Evolutionary conservation across 37 sponge, comb jelly and placozoan genomes (phyloP), one percentile per base, ranked within the genome.

Genomic region (Geodia barretti): DNA sequence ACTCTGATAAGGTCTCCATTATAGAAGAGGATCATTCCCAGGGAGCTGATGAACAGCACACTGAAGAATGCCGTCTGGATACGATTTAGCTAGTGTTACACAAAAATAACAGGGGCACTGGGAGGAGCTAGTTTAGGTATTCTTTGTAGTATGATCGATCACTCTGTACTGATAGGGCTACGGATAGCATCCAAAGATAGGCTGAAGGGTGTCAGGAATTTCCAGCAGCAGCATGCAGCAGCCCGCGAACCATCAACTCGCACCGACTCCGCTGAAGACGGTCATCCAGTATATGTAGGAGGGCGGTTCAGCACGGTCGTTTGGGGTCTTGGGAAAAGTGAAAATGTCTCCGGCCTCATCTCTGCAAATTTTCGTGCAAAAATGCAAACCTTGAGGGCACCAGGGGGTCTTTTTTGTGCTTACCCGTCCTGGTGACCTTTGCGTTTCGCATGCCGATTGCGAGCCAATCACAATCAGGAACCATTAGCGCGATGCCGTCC

Each of bases 61-160:
- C 68, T 68, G 20, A 68, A 32, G 33, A 68, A 28, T 20, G 68
- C 68, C 34, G 68, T 68, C 68, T 28, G 30, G 8, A 30, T 68
- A 31, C 1, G 2, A 21, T 33, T 7, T 20, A 33, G 30, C 33
- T 68, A 32, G 20, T 20, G 33, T 21, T 28, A 33, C 33, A 68
- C 24, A 14, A 23, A 19, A n/a, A n/a, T n/a, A n/a, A n/a, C n/a
- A n/a, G n/a, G n/a, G n/a, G n/a, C n/a, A n/a, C n/a, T n/a, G n/a
- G n/a, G n/a, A n/a, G n/a, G n/a, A n/a, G n/a, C n/a, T n/a, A n/a
- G n/a, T n/a, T n/a, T n/a, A n/a, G n/a, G n/a, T n/a, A n/a, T n/a
- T n/a, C n/a, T n/a, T n/a, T n/a, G n/a, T n/a, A n/a, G 30, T 26
- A 64, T 47, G 11, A 17, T 17, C 14, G 14, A 17, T 7, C 54